These are phyloP conservation scores for Actenoides hombroni DNA, from an alignment of 2,113 vertebrate species.

Conservation along the genomic window DNA sequence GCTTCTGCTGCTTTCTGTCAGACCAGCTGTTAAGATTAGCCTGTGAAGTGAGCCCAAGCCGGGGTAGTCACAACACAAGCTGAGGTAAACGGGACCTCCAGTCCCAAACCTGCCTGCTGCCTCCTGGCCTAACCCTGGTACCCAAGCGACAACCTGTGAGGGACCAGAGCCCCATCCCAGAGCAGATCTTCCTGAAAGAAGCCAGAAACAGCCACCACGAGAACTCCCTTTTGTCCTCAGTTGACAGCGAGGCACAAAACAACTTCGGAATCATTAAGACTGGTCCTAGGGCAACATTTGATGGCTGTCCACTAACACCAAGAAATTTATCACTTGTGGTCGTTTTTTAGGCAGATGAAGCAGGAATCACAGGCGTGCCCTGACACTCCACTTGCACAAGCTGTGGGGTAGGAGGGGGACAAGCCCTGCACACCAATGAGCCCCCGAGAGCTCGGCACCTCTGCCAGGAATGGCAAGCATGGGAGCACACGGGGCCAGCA, in stretches of 20 bases:
- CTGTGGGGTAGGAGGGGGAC: background rate
- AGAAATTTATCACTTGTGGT: too few species aligned
- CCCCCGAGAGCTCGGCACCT: background rate
- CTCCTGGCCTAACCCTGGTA: background rate
- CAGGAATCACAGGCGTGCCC: background rate
- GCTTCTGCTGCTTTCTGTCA: background rate
- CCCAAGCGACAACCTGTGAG: accelerated
- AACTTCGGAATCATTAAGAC: background rate
- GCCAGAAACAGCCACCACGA: background rate
- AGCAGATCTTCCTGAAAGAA: background rate
- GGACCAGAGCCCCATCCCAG: background rate
- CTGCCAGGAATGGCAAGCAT: accelerated
- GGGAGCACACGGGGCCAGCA: background rate
- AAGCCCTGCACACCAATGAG: accelerated
- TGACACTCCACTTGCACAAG: background rate
- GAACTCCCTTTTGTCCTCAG: background rate
- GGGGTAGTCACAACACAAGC: background rate
- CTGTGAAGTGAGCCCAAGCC: background rate
- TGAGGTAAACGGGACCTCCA: background rate
- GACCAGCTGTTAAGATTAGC: background rate
- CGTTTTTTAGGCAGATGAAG: background rate
- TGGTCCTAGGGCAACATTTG: background rate
- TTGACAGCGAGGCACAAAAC: background rate
- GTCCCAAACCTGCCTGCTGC: background rate
- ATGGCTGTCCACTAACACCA: background rate